These are phyloP conservation scores for Elmis aenea DNA, from an alignment of 2,888 invertebrate genomes.

Conservation along the genomic window DNA sequence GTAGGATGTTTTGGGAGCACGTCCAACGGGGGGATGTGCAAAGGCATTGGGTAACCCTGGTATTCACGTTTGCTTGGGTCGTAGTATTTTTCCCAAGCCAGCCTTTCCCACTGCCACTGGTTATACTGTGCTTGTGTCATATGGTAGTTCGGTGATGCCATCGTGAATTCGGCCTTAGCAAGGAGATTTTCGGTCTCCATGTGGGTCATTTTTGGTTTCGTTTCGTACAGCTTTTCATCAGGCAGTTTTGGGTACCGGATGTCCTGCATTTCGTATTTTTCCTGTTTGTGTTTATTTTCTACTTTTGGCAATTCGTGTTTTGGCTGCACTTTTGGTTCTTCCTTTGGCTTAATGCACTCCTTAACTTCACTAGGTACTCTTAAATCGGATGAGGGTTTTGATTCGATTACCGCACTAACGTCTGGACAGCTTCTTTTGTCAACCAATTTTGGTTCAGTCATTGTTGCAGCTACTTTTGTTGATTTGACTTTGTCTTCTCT, in stretches of 20 bases:
- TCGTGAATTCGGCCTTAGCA: conserved; percentile 59
- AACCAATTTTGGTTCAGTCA: conserved; percentile 4
- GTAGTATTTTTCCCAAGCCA: conserved; percentile 58
- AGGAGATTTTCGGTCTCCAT: conserved; percentile 49
- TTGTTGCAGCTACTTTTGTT: conserved; percentile 13
- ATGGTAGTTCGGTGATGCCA: conserved; percentile 65
- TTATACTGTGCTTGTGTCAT: conserved; percentile 55
- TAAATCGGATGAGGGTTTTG: conserved; percentile 48
- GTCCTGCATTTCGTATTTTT: conserved; percentile 23
- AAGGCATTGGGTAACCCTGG: conserved; percentile 40
- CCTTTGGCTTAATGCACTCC: conserved; percentile 38
- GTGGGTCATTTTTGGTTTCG: conserved; percentile 35
- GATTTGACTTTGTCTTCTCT: conserved; percentile 11
- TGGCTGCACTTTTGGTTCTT: conserved; percentile 46
- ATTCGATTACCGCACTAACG: conserved; percentile 5
- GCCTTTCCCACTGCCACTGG: conserved; percentile 59
- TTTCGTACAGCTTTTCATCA: conserved; percentile 29
- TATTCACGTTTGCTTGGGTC: conserved; percentile 49
- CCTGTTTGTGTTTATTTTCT: conserved; percentile 31
- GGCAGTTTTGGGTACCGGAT: conserved; percentile 31
- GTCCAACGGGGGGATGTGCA: conserved; percentile 40
- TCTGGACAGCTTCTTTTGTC: conserved; percentile 5
- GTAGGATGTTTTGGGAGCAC: conserved; percentile 36
- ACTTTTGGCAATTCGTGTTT: conserved; percentile 47
- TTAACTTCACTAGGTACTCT: conserved; percentile 46